These are phyloP conservation scores for Pangasius macronema DNA, from an alignment of 2,797 vertebrate genomes.

Conservation along the genomic window DNA sequence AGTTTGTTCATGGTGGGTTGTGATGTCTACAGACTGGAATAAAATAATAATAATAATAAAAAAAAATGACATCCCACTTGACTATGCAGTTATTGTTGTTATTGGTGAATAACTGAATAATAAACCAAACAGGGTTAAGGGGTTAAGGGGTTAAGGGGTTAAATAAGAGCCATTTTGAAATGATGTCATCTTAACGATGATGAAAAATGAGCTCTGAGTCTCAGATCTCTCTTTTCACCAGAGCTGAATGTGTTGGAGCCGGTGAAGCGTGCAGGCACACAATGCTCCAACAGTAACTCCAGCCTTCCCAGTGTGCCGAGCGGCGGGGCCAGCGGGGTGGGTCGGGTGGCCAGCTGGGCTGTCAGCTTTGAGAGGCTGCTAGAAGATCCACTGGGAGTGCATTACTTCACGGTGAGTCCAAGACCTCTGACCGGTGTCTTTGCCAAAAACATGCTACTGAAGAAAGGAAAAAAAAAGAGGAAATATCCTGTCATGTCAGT, in stretches of 20 bases:
- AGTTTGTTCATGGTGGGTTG: neutral
- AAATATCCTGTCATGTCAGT: neutral
- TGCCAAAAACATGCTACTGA: neutral
- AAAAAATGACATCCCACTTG: neutral
- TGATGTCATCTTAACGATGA: neutral
- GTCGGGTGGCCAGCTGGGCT: conserved; percentile 87
- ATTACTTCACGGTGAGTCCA: conserved; percentile 89
- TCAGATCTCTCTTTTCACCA: conserved; percentile 55
- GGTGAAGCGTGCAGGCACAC: conserved; percentile 76
- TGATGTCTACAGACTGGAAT: neutral
- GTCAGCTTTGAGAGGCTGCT: conserved; percentile 93
- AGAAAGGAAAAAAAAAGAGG: neutral
- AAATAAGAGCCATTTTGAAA: conserved; percentile 1
- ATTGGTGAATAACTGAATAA: neutral
- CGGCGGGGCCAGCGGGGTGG: conserved; percentile 69
- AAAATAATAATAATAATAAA: neutral
- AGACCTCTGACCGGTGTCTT: neutral
- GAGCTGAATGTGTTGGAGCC: conserved; percentile 84
- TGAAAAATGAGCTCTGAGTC: neutral
- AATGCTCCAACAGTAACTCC: conserved; percentile 81
- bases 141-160: neutral
- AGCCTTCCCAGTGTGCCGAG: conserved; percentile 79
- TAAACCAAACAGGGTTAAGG: neutral
- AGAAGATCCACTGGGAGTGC: conserved; percentile 85
- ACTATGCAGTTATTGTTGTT: neutral